Percentiles rank a stretch among this genome's conserved stretches.
Conservation (phyloP, 2,797 vertebrate species). For the Glyptemys insculpta region DNA sequence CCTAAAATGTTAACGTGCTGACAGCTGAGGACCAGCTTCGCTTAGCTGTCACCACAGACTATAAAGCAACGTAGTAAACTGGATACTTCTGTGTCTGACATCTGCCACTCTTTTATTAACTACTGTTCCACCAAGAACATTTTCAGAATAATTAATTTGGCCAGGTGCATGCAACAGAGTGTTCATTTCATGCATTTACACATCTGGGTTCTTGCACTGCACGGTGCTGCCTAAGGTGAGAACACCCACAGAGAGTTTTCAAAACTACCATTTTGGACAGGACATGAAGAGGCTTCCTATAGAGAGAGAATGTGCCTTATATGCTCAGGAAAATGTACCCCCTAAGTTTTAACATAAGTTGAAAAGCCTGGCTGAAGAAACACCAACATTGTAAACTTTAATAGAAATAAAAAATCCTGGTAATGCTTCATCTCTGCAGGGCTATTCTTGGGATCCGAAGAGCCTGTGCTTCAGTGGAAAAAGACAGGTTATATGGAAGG, state of each 20-base stretch:
- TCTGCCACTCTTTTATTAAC: conserved; percentile 61
- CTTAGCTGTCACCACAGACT: conserved; percentile 60
- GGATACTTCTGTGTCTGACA: conserved; percentile 65
- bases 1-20: conserved; percentile 14
- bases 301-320: conserved; percentile 43
- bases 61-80: conserved; percentile 36
- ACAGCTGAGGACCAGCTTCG: conserved; percentile 56
- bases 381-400: conserved; percentile 33
- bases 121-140: conserved; percentile 48
- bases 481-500: neutral
- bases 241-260: conserved; percentile 53
- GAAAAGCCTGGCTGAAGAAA: conserved; percentile 49
- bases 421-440: conserved; percentile 11
- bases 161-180: conserved; percentile 54
- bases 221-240: conserved; percentile 39
- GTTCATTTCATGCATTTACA: conserved; percentile 54
- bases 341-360: conserved; percentile 5
- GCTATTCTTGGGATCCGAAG: conserved; percentile 16
- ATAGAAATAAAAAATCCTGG: conserved; percentile 51
- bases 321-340: conserved; percentile 43
- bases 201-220: conserved; percentile 62
- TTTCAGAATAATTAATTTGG: conserved; percentile 70
- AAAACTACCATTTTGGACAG: conserved; percentile 34
- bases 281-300: neutral
- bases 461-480: conserved; percentile 40